These are phyloP conservation scores for Pemphredon lugubris DNA, from an alignment of 2,888 invertebrate genomes.

Conservation along the genomic window DNA sequence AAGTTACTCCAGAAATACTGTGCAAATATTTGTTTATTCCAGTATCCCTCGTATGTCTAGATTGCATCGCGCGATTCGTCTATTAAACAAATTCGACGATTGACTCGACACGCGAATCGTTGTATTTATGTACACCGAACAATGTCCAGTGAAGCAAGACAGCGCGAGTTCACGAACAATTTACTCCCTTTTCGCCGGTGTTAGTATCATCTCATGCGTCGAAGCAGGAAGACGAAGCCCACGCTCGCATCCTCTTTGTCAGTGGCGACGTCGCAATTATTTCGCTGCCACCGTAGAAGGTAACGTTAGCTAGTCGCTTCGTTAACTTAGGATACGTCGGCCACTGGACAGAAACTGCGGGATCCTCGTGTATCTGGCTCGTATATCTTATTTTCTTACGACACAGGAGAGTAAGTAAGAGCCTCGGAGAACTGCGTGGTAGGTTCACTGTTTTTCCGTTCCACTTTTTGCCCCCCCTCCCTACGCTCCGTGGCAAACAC, in stretches of 20 bases:
- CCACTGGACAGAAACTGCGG: constrained; percentile 21
- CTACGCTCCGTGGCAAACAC: background rate
- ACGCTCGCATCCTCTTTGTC: constrained; percentile 56
- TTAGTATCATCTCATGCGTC: constrained; percentile 14
- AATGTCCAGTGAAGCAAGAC: no score
- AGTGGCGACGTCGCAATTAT: constrained; percentile 60
- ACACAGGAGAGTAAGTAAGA: constrained; percentile 16
- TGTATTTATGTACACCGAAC: no score
- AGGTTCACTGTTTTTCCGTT: constrained; percentile 26
- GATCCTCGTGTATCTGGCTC: constrained; percentile 55
- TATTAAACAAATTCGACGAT: no score
- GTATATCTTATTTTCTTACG: constrained; percentile 69
- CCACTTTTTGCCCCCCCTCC: constrained; percentile 64
- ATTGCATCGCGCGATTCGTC: no score
- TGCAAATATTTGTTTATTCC: no score
- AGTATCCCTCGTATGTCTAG: no score
- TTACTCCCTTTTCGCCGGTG: constrained; percentile 11
- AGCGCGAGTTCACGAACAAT: no score
- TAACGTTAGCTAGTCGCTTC: constrained; percentile 33
- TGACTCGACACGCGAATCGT: no score
- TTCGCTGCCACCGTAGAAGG: constrained; percentile 61
- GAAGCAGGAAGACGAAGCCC: constrained; percentile 38
- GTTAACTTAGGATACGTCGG: constrained; percentile 26
- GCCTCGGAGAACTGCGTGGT: constrained; percentile 15
- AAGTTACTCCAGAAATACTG: no score